Conservation (phyloP, 2,113 vertebrate genomes). For the Uria lomvia region DNA sequence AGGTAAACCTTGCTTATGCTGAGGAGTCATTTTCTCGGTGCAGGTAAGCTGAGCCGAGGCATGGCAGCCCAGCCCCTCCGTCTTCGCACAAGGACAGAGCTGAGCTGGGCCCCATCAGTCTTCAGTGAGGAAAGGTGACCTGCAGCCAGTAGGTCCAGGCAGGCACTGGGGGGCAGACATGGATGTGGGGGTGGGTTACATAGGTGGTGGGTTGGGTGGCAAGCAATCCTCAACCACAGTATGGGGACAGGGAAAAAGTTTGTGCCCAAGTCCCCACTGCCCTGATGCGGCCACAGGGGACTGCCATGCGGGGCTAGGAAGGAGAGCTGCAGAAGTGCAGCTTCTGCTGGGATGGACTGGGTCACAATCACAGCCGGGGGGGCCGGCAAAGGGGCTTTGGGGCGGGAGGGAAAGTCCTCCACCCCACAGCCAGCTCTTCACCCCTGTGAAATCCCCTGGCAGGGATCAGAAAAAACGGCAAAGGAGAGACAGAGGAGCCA, state of each 20-base stretch:
- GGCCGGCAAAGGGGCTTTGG: neutral
- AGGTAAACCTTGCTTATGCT: conserved; percentile 76
- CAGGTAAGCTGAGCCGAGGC: neutral
- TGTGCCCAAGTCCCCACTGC: neutral
- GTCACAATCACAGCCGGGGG: accelerated
- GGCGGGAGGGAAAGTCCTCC: neutral
- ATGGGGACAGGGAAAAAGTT: neutral
- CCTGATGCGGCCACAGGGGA: neutral
- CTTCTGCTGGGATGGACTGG: neutral
- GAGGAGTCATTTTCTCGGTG: neutral
- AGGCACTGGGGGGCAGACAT: accelerated
- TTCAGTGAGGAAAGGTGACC: neutral
- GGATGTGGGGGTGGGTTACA: accelerated
- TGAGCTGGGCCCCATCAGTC: neutral
- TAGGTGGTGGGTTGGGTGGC: neutral
- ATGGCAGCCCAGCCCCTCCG: neutral
- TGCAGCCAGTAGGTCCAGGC: neutral
- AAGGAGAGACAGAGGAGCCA: conserved; percentile 3
- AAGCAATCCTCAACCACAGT: neutral
- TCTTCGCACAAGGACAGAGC: neutral
- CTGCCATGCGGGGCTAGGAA: neutral
- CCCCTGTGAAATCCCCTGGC: neutral
- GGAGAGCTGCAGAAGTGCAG: neutral
- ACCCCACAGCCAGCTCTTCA: neutral
- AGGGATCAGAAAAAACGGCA: conserved; percentile 44